Evolutionary conservation across 2,113 vertebrate species (phyloP), one percentile per base, ranked within the genome.

Genomic region (Coregonus clupeaformis): DNA sequence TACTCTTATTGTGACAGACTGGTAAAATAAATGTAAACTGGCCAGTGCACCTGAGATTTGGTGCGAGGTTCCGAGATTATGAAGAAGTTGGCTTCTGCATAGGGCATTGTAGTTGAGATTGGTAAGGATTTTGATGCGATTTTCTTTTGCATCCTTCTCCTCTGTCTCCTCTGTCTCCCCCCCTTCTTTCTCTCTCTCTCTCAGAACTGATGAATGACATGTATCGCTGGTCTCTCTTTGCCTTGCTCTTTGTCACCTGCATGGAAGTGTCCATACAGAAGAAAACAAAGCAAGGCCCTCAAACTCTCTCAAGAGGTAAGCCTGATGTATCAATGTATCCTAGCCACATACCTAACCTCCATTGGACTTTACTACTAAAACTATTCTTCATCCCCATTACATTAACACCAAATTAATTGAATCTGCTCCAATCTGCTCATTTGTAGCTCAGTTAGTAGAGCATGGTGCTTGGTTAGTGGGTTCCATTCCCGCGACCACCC

Each of bases 291-390:
- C 24, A 81, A 77, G 59, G 29, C 4, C 45, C 60, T 27, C 30
- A 75, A 30, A 59, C 72, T 22, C 64, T 89, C 2, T 73, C 90
- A 20, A 87, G 85, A 90, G 92, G 92, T 91, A 72, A 3, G 81
- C 32, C 2, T 20, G 16, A 18, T 45, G 42, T 45, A 11, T 45
- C 9, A 59, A 4, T 59, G 55, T 14, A 20, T 4, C 55, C 3
- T 1, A 59, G 55, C 55, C 6, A 57, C 9, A 52, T 52, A 52
- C 3, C 36, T 42, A 11, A 42, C 16, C 49, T 52, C 16, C 16
- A 52, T 52, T 52, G 16, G 16, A 52, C 16, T 13, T 52, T 52
- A 18, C 3, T 18, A 52, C 49, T 52, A 52, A 52, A 52, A 52
- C 4, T 5, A 3, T 4, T 18, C 49, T 16, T 52, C 49, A 18